These are phyloP conservation scores for Sylvicola cinctus DNA, from an alignment of 2,888 invertebrate genomes.

Conservation along the genomic window DNA sequence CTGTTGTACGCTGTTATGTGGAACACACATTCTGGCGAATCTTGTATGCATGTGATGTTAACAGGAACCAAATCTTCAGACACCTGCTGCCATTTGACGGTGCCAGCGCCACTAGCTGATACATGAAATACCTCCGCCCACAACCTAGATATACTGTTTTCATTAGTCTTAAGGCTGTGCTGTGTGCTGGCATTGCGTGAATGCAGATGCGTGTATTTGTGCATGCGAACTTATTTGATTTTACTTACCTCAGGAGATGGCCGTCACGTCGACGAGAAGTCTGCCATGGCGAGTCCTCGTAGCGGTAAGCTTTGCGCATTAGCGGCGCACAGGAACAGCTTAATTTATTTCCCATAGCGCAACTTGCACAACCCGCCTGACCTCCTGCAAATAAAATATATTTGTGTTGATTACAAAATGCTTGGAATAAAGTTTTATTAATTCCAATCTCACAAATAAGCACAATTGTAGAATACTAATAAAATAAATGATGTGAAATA, in stretches of 20 bases:
- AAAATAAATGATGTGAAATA: too few relatives aligned
- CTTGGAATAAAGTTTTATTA: too few relatives aligned
- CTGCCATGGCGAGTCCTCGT: conserved; percentile 93
- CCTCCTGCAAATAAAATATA: conserved; percentile 14
- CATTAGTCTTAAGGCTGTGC: too few relatives aligned
- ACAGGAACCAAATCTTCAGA: conserved; percentile 97
- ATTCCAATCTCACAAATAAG: too few relatives aligned
- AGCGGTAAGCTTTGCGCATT: conserved; percentile 89
- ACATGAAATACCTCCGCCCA: conserved; percentile 99
- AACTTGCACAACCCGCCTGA: conserved; percentile 29
- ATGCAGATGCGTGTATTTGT: neutral
- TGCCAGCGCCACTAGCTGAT: conserved; percentile 77
- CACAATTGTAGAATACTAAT: neutral
- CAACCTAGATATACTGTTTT: conserved; percentile 42
- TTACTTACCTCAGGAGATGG: conserved; percentile 58
- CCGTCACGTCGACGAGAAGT: conserved; percentile 67
- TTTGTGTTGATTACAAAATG: too few relatives aligned
- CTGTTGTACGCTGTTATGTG: conserved; percentile 98
- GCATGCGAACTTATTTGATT: conserved; percentile 2
- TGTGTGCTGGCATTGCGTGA: too few relatives aligned
- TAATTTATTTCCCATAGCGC: conserved; percentile 90
- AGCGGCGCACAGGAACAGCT: conserved; percentile 93
- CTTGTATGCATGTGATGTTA: conserved; percentile 94
- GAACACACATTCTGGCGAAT: conserved; percentile 90
- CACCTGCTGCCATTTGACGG: conserved; percentile 93